phyloP scores from a whole-genome alignment of 1,140 invertebrate genomes.

The Neodiprion pinetum region DNA sequence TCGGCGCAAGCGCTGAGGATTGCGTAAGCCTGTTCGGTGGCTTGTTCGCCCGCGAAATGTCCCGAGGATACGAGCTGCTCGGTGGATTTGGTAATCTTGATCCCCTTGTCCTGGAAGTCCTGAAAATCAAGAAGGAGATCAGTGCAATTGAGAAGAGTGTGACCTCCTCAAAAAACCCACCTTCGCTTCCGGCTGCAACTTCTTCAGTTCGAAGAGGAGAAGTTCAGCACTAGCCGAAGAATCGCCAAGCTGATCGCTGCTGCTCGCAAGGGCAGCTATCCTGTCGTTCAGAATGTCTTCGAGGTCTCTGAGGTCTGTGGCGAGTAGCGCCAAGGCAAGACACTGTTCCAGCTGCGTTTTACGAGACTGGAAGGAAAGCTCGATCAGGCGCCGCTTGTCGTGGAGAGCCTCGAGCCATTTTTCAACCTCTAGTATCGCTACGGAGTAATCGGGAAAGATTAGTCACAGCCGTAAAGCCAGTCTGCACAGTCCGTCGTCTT shows the following conservation, averaged over 20 bases:
- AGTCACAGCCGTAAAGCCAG: neutral
- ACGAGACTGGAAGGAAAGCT: constrained; percentile 75
- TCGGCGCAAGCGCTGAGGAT: constrained; percentile 78
- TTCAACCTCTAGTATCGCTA: constrained; percentile 75
- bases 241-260: constrained; percentile 67
- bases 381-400: constrained; percentile 75
- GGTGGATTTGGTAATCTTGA: constrained; percentile 80
- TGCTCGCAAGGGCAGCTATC: constrained; percentile 56
- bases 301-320: constrained; percentile 75
- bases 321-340: constrained; percentile 75
- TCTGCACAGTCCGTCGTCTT: constrained; percentile 8
- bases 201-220: constrained; percentile 73
- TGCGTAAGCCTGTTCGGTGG: constrained; percentile 73
- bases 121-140: constrained; percentile 40
- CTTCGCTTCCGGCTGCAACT: constrained; percentile 76
- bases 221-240: constrained; percentile 75
- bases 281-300: constrained; percentile 66
- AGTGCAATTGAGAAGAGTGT: neutral
- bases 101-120: constrained; percentile 77
- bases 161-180: constrained; percentile 45
- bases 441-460: constrained; percentile 32
- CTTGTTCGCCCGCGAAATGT: constrained; percentile 75
- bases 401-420: constrained; percentile 80
- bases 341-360: constrained; percentile 80
- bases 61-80: constrained; percentile 76